These are phyloP conservation scores for Sminthurides aquaticus DNA, from an alignment of 2,888 invertebrate species.

Conservation along the genomic window DNA sequence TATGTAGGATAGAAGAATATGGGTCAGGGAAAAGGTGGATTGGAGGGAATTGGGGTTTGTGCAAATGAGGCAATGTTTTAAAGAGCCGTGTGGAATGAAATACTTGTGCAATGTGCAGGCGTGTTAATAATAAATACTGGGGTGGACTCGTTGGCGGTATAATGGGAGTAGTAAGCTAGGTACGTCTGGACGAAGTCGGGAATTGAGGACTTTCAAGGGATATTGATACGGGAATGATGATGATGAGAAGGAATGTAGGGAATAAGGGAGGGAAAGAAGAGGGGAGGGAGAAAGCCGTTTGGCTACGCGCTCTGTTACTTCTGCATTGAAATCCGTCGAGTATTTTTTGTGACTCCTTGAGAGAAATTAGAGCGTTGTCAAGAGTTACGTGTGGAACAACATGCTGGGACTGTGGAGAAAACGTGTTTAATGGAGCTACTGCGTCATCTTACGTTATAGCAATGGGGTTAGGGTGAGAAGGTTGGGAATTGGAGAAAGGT, in stretches of 20 bases:
- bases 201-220: neutral
- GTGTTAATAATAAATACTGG: neutral
- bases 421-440: neutral
- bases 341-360: neutral
- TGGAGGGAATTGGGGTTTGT: neutral
- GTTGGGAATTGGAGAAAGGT: too few species aligned
- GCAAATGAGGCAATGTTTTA: neutral
- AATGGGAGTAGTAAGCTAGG: neutral
- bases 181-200: neutral
- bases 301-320: neutral
- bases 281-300: too few species aligned
- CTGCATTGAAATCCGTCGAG: neutral
- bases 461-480: too few species aligned
- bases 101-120: neutral
- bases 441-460: neutral
- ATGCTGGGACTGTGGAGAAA: neutral
- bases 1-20: conserved; percentile 3
- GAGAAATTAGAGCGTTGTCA: conserved; percentile 19
- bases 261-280: too few species aligned
- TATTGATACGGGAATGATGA: neutral
- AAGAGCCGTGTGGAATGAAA: neutral
- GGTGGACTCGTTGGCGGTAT: too few species aligned
- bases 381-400: conserved; percentile 16
- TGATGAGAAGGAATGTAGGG: neutral
- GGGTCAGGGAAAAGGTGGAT: conserved; percentile 11